Percentiles rank a stretch among this genome's conserved stretches.
Conservation (phyloP, 1,140 invertebrate species). For the Riptortus pedestris region DNA sequence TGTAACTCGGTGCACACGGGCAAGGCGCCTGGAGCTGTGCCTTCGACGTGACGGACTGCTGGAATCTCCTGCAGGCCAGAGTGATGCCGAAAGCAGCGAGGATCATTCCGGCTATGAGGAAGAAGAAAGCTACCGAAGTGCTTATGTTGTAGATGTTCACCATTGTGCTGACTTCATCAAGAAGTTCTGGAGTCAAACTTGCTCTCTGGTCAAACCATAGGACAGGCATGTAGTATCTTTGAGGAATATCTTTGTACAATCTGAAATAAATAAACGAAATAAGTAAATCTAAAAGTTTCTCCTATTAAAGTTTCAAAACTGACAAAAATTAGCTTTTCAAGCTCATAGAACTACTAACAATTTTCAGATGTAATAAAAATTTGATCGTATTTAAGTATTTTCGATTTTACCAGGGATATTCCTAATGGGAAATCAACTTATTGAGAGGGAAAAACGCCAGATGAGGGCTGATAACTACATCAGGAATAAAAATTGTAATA, state of each 20-base stretch:
- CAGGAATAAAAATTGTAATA: too few species aligned
- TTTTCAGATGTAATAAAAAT: too few species aligned
- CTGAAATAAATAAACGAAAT: slow-evolving; percentile 37
- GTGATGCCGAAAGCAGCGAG: slow-evolving; percentile 3
- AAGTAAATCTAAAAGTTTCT: slow-evolving; percentile 3
- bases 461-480: too few species aligned
- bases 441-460: too few species aligned
- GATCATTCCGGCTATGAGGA: slow-evolving; percentile 34
- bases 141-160: slow-evolving; percentile 31
- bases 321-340: too few species aligned
- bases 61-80: background rate
- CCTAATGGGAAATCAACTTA: too few species aligned
- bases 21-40: background rate
- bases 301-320: too few species aligned
- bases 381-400: too few species aligned
- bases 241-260: slow-evolving; percentile 52
- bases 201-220: slow-evolving; percentile 66
- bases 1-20: background rate
- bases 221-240: slow-evolving; percentile 56
- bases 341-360: too few species aligned
- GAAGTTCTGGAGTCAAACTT: slow-evolving; percentile 44
- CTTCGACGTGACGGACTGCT: background rate
- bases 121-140: slow-evolving; percentile 33
- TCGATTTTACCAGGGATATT: too few species aligned
- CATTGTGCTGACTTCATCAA: slow-evolving; percentile 35